Evolutionary conservation across 2,797 vertebrate species (phyloP), one percentile per base, ranked within the genome.

Genomic region (Sylvia borin): DNA sequence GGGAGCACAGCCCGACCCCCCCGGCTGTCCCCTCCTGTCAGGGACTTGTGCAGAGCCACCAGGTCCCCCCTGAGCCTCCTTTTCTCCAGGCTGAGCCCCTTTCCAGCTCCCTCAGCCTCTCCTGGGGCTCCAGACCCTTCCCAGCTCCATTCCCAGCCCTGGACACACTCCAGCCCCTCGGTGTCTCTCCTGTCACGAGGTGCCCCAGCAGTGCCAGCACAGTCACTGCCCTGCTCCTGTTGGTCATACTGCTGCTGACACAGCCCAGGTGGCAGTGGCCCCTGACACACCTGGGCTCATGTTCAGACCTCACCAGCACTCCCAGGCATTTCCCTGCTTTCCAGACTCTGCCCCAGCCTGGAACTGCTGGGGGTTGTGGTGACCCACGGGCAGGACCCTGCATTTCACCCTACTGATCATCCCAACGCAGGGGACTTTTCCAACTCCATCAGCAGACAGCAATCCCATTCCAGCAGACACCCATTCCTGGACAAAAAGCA

Each of bases 181-280:
- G 6, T 1, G 27, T 45, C 32, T 9, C 24, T 43, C 24, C 7
- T 16, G 24, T 3, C 38, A 3, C 1, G 1, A 40, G 65, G 24
- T 36, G 43, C 15, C 48, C 15, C 58, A 18, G 57, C 81, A 57
- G 60, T 60, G 45, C 54, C 83, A 76, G 64, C 21, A 45, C 55
- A 32, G 16, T 20, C 66, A 6, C 66, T 43, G 84, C 36, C 43
- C 36, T 43, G 58, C 50, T 32, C 43, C 50, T 57, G 43, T 2
- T 48, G 74, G 34, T 25, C 31, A 47, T 73, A 31, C 25, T 7
- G 24, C 0, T 20, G 55, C 48, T 70, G 57, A 15, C 42, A 64
- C 58, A n/a, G 22, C 17, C 50, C 73, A 31, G 57, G 48, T 26
- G 48, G 14, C 55, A 62, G 26, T 1, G 0, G 34, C 48, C 31